phyloP scores from a whole-genome alignment of 2,888 invertebrate genomes.

The Microchrysa polita region DNA sequence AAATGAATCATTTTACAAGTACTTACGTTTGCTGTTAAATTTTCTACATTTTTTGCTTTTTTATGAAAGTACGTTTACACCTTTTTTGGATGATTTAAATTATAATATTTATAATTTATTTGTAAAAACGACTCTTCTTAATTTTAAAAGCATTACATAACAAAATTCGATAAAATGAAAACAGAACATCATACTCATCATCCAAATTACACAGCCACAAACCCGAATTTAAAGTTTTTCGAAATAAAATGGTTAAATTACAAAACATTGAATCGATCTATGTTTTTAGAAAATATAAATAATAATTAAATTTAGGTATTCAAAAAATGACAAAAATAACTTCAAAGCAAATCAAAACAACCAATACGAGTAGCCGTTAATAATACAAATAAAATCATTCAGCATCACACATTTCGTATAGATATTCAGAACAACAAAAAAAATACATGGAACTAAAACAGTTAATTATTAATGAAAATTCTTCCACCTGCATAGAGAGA shows the following conservation, averaged over 20 bases:
- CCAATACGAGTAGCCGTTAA: not conserved
- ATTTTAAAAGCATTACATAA: too few species aligned
- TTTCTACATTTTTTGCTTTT: too few species aligned
- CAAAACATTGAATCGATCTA: not conserved
- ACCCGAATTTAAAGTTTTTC: conserved; percentile 34
- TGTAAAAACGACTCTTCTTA: too few species aligned
- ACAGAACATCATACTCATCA: not conserved
- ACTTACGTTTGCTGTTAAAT: too few species aligned
- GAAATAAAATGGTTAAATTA: conserved; percentile 11
- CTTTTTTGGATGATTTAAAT: too few species aligned
- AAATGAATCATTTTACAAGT: too few species aligned
- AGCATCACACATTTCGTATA: not conserved
- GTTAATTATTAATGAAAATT: conserved; percentile 22
- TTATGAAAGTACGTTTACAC: too few species aligned
- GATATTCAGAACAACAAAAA: not conserved
- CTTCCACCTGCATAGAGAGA: conserved; percentile 40
- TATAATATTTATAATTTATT: too few species aligned
- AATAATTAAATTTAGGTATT: not conserved
- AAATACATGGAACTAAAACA: not conserved
- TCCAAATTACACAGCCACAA: conserved; percentile 5
- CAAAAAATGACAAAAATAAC: not conserved
- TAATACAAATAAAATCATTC: too few species aligned
- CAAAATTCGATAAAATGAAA: not conserved
- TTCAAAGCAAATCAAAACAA: not conserved
- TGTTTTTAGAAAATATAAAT: not conserved